Percentiles rank a stretch among this genome's conserved stretches.
These are phyloP conservation scores for Bradypodion ventrale DNA, from an alignment of 2,797 vertebrate species.

Conservation along the genomic window DNA sequence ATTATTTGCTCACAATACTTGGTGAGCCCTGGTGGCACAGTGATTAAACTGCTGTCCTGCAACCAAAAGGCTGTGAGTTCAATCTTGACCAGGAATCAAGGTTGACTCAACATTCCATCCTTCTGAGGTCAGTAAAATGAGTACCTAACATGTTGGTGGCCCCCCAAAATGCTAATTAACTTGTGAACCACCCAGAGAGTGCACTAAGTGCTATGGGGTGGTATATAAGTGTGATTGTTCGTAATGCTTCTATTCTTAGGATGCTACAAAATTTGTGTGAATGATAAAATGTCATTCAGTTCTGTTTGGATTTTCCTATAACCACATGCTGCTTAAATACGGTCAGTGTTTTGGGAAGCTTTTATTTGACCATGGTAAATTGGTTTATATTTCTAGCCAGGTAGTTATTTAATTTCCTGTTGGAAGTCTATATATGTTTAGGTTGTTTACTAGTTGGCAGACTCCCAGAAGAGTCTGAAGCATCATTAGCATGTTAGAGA, in stretches of 20 bases:
- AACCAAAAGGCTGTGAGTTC: no score
- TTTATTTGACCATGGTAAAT: conserved; percentile 81
- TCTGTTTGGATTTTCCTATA: conserved; percentile 51
- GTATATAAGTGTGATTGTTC: no score
- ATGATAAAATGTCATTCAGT: conserved; percentile 38
- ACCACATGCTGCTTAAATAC: conserved; percentile 61
- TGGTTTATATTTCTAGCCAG: conserved; percentile 87
- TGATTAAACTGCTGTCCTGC: no score
- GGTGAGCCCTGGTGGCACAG: no score
- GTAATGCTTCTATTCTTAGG: conserved; percentile 40
- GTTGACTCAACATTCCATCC: no score
- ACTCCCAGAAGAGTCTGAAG: conserved; percentile 72
- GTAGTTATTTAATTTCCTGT: conserved; percentile 88
- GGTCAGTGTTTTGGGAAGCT: conserved; percentile 78
- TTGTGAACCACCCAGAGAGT: no score
- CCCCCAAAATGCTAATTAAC: no score
- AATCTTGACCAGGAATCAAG: no score
- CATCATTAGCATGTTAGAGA: conserved; percentile 72
- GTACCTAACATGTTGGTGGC: no score
- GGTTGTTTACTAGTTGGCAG: conserved; percentile 76
- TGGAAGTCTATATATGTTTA: conserved; percentile 87
- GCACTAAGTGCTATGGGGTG: no score
- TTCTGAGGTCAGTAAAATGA: no score
- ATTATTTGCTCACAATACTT: conserved; percentile 28
- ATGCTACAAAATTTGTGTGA: conserved; percentile 39